Evolutionary conservation across 2,888 invertebrate genomes (phyloP).

Genomic region (Dynastes tityus): DNA sequence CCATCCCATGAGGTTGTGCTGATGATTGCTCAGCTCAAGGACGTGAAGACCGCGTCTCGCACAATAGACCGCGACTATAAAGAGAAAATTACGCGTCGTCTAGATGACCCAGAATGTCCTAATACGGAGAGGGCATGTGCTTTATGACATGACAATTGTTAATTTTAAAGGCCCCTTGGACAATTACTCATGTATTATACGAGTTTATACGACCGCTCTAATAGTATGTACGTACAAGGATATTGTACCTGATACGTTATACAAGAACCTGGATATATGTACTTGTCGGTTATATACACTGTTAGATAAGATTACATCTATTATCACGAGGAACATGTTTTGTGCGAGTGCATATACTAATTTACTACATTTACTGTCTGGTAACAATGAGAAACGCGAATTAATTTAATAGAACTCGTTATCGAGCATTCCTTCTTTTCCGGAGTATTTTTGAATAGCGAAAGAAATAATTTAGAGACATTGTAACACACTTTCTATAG

Average conservation of each 20-base stretch:
- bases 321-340: background rate
- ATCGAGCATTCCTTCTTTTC: constrained; percentile 1
- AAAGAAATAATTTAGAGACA: background rate
- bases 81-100: constrained; percentile 31
- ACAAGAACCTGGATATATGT: no score
- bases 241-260: background rate
- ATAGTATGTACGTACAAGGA: background rate
- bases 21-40: constrained; percentile 38
- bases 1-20: constrained; percentile 28
- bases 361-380: background rate
- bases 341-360: background rate
- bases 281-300: background rate
- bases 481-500: background rate
- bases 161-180: constrained; percentile 18
- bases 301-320: constrained; percentile 8
- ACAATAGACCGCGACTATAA: constrained; percentile 9
- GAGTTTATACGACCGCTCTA: background rate
- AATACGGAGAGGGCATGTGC: background rate
- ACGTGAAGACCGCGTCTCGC: constrained; percentile 18
- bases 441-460: background rate
- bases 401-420: constrained; percentile 1
- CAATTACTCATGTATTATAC: constrained; percentile 21
- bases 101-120: constrained; percentile 3
- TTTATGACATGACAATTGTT: constrained; percentile 20
- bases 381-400: constrained; percentile 1